Evolutionary conservation across 2,113 vertebrate genomes (phyloP).

Genomic region (Circaetus gallicus): DNA sequence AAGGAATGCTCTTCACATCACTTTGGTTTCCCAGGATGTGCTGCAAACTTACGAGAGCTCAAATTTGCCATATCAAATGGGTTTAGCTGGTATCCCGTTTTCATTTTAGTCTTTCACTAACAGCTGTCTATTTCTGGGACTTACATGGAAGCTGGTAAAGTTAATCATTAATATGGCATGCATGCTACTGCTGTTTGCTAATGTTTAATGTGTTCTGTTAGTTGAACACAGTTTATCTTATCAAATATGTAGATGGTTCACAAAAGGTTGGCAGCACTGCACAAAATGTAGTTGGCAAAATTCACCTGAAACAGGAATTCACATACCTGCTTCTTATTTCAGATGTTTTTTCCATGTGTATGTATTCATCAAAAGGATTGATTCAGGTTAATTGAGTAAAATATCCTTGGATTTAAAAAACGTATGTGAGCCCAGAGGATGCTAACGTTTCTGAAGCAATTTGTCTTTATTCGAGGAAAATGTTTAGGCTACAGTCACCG

Average conservation of each 20-base stretch:
- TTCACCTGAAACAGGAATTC: background rate
- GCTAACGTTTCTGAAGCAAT: background rate
- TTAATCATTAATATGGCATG: background rate
- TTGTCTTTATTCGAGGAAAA: background rate
- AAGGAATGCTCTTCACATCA: background rate
- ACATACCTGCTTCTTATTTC: background rate
- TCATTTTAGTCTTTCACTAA: background rate
- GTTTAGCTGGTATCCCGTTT: background rate
- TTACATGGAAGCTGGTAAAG: background rate
- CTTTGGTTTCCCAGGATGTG: background rate
- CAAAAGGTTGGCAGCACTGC: background rate
- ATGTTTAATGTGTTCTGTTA: background rate
- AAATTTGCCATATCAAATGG: fast-evolving
- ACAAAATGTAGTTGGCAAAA: background rate
- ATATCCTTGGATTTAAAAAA: background rate
- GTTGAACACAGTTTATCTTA: background rate
- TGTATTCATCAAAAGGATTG: background rate
- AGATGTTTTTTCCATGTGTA: background rate
- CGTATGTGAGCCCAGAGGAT: background rate
- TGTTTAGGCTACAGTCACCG: background rate
- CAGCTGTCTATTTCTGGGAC: background rate
- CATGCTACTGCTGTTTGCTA: background rate
- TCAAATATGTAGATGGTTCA: background rate
- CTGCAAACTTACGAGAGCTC: background rate
- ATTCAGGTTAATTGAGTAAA: background rate